Percentiles rank a stretch among this genome's conserved stretches.
Conservation (phyloP, 2,888 invertebrate species). For the Dilophus febrilis region DNA sequence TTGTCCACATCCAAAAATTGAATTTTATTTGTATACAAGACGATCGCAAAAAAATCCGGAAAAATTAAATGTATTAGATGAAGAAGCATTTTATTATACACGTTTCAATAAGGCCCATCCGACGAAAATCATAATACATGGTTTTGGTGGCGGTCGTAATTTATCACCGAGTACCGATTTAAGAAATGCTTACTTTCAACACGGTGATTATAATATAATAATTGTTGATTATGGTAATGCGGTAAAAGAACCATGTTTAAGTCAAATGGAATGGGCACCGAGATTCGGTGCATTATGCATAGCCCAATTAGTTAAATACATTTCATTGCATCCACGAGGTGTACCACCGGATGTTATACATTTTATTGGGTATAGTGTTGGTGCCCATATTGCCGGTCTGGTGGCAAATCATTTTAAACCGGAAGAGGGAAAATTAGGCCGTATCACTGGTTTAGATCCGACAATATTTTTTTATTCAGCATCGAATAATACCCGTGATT, state of each 20-base stretch:
- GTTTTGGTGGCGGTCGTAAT: conserved; percentile 73
- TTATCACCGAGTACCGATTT: conserved; percentile 71
- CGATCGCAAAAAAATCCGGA: conserved; percentile 59
- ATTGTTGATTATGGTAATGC: conserved; percentile 71
- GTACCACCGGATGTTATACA: conserved; percentile 58
- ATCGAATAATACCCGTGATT: conserved; percentile 58
- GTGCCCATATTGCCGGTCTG: conserved; percentile 70
- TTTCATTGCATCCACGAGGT: conserved; percentile 60
- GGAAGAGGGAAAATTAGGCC: conserved; percentile 56
- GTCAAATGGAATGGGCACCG: conserved; percentile 53
- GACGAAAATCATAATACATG: conserved; percentile 79
- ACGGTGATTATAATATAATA: conserved; percentile 68
- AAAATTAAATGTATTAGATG: conserved; percentile 48
- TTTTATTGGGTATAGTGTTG: conserved; percentile 73
- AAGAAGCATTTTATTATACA: conserved; percentile 52
- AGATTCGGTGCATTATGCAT: conserved; percentile 55
- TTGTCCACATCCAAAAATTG: conserved; percentile 69
- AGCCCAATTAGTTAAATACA: conserved; percentile 60
- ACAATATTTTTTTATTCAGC: conserved; percentile 77
- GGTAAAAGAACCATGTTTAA: conserved; percentile 67
- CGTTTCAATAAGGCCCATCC: conserved; percentile 61
- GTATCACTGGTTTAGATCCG: conserved; percentile 74
- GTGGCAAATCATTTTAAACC: conserved; percentile 55
- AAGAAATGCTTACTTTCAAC: conserved; percentile 62
- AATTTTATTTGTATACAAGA: conserved; percentile 68